Percentiles rank a stretch among this genome's conserved stretches.
phyloP scores from a whole-genome alignment of 1,140 invertebrate species.

The Lordiphosa collinella region DNA sequence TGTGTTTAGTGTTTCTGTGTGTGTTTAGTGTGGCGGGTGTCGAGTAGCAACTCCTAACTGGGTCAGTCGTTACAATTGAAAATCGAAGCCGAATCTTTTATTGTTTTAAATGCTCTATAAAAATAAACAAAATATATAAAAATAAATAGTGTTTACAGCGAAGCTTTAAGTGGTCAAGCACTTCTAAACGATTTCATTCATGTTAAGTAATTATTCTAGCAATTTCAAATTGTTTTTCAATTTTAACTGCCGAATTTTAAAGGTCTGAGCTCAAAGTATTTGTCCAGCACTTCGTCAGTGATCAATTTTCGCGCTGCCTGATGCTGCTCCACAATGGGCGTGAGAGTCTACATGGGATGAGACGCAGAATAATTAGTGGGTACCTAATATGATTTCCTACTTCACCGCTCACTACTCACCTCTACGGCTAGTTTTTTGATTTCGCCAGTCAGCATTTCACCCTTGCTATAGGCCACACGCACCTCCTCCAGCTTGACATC shows the following conservation, averaged over 20 bases:
- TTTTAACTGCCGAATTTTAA: constrained; percentile 82
- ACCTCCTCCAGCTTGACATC: constrained; percentile 93
- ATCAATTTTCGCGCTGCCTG: constrained; percentile 89
- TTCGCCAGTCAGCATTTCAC: constrained; percentile 95
- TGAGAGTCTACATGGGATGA: constrained; percentile 69
- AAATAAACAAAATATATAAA: constrained; percentile 53
- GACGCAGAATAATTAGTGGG: neutral
- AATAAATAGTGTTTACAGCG: constrained; percentile 61
- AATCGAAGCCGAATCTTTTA: constrained; percentile 52
- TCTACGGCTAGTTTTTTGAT: constrained; percentile 95
- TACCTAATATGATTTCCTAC: neutral
- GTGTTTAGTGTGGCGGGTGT: constrained; percentile 8
- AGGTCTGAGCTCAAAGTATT: constrained; percentile 92
- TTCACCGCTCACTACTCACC: constrained; percentile 26
- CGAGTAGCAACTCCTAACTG: constrained; percentile 34
- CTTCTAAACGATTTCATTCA: too few relatives aligned
- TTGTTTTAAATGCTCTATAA: constrained; percentile 57
- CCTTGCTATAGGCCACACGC: constrained; percentile 90
- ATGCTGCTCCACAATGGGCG: constrained; percentile 89
- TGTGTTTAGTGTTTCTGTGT: neutral
- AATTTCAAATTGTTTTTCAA: neutral
- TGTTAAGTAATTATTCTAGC: too few relatives aligned
- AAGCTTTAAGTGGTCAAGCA: constrained; percentile 40
- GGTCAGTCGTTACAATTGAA: constrained; percentile 43
- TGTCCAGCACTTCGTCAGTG: constrained; percentile 91